Conservation (phyloP, 2,113 vertebrate species). For the Corythornis madagascariensis region DNA sequence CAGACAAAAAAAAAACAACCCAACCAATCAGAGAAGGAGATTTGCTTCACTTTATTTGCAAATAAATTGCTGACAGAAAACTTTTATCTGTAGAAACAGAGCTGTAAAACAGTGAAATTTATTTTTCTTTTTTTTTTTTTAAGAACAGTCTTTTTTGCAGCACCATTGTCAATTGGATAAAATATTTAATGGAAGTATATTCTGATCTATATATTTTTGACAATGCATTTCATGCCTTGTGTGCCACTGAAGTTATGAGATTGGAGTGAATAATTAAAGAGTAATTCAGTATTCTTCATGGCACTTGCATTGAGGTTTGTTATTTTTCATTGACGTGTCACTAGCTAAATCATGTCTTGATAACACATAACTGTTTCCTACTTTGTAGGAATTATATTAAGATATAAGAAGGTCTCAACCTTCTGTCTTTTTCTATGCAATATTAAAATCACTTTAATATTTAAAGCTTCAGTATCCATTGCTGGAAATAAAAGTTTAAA, state of each 20-base stretch:
- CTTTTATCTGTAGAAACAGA: neutral
- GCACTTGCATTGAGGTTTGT: neutral
- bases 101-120: neutral
- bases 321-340: constrained; percentile 39
- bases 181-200: constrained; percentile 46
- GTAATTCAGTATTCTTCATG: constrained; percentile 24
- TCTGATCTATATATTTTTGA: constrained; percentile 40
- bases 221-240: constrained; percentile 57
- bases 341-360: constrained; percentile 50
- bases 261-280: constrained; percentile 57
- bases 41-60: neutral
- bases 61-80: constrained; percentile 34
- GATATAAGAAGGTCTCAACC: constrained; percentile 51
- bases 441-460: constrained; percentile 68
- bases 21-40: neutral
- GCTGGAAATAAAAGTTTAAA: constrained; percentile 59
- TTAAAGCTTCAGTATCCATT: constrained; percentile 46
- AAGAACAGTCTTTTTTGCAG: constrained; percentile 3
- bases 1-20: neutral
- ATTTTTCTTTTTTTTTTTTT: neutral
- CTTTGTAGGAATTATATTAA: constrained; percentile 54
- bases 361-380: constrained; percentile 34
- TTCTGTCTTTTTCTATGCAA: constrained; percentile 53
- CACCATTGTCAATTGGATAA: neutral
- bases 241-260: constrained; percentile 42